Conservation (phyloP, 2,113 vertebrate species). For the Rattus norvegicus region GRCr8 NC_086029.1:56479001-56479500, state of each 20-base stretch:
- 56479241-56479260: neutral
- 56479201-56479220: neutral
- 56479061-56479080: neutral
- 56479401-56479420: neutral
- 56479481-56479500: slow-evolving; percentile 18
- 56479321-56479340: neutral
- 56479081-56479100: neutral
- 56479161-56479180: neutral
- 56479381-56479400: neutral
- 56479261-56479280: neutral
- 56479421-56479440: neutral
- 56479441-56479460: neutral
- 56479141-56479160: neutral
- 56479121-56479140: neutral
- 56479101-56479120: neutral
- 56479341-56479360: neutral
- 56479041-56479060: neutral
- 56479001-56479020: neutral
- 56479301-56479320: neutral
- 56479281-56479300: neutral
- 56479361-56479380: neutral
- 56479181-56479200: neutral
- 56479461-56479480: neutral
- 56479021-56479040: neutral
- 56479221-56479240: neutral